Conservation (phyloP, 2,888 invertebrate species). For the Rugalucina vietnamica region DNA sequence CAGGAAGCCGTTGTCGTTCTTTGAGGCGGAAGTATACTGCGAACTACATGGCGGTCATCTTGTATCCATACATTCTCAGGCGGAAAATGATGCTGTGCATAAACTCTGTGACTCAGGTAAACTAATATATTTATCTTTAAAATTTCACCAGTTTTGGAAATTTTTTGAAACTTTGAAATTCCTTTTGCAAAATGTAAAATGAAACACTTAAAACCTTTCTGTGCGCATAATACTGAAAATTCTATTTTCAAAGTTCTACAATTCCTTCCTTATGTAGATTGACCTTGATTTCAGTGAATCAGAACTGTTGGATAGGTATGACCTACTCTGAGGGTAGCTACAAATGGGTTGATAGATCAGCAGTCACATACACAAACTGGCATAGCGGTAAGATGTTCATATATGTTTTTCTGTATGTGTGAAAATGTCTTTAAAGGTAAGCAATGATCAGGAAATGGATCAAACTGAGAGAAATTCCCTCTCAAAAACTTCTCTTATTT, state of each 20-base stretch:
- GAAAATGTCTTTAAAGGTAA: too few relatives aligned
- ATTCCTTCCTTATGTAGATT: too few relatives aligned
- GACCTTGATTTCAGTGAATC: background rate
- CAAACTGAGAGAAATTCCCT: too few relatives aligned
- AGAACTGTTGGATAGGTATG: slow-evolving; percentile 31
- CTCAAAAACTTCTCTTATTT: too few relatives aligned
- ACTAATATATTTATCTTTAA: background rate
- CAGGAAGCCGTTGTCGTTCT: slow-evolving; percentile 22
- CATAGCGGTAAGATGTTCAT: slow-evolving; percentile 18
- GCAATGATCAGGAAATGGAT: too few relatives aligned
- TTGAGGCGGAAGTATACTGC: slow-evolving; percentile 39
- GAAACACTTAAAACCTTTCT: too few relatives aligned
- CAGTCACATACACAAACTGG: slow-evolving; percentile 23
- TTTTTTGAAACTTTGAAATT: too few relatives aligned
- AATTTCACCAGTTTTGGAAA: too few relatives aligned
- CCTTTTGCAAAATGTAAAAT: too few relatives aligned
- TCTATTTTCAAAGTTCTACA: too few relatives aligned
- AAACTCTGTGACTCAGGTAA: slow-evolving; percentile 27
- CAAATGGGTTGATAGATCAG: slow-evolving; percentile 22
- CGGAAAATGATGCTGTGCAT: slow-evolving; percentile 25
- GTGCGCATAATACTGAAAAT: too few relatives aligned
- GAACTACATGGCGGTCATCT: slow-evolving; percentile 44
- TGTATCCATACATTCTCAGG: slow-evolving; percentile 16
- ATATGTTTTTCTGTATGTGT: too few relatives aligned
- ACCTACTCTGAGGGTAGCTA: background rate